Percentiles rank a stretch among this genome's conserved stretches.
Conservation (phyloP, 2,888 invertebrate genomes). For the Caenorhabditis sp. region DNA sequence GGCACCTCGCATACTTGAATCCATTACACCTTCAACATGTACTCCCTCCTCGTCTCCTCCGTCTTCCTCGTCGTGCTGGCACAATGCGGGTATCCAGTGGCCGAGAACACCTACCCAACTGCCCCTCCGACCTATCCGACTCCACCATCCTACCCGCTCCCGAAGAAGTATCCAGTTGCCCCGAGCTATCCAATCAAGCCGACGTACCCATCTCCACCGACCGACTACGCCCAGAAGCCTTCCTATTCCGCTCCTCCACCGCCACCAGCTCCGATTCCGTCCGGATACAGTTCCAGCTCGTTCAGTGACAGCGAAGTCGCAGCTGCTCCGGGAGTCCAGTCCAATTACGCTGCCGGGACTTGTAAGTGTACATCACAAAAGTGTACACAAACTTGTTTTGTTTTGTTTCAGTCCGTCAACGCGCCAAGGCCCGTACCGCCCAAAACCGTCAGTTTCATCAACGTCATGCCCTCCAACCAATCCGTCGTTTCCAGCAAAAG, state of each 20-base stretch:
- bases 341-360: neutral
- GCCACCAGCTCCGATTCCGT: slow-evolving; percentile 10
- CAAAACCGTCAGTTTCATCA: slow-evolving; percentile 34
- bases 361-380: neutral
- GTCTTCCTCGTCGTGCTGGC: slow-evolving; percentile 8
- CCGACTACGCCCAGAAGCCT: slow-evolving; percentile 20
- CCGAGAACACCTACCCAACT: slow-evolving; percentile 11
- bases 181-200: slow-evolving; percentile 9
- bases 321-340: neutral
- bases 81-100: slow-evolving; percentile 16
- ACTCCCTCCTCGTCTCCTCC: slow-evolving; percentile 17
- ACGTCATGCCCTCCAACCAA: slow-evolving; percentile 35
- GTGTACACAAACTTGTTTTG: neutral
- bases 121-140: slow-evolving; percentile 28
- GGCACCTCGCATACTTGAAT: neutral
- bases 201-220: slow-evolving; percentile 4
- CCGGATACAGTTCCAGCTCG: slow-evolving; percentile 2
- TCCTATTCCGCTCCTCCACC: slow-evolving; percentile 24
- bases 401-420: slow-evolving; percentile 20
- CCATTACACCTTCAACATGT: slow-evolving; percentile 20
- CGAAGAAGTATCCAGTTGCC: slow-evolving; percentile 23
- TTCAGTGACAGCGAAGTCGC: neutral
- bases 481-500: slow-evolving; percentile 40
- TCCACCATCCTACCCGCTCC: slow-evolving; percentile 6
- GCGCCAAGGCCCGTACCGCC: slow-evolving; percentile 34